Percentiles rank a stretch among this genome's conserved stretches.
These are phyloP conservation scores for Cosmopolites sordidus DNA, from an alignment of 2,888 invertebrate genomes.

Conservation along the genomic window DNA sequence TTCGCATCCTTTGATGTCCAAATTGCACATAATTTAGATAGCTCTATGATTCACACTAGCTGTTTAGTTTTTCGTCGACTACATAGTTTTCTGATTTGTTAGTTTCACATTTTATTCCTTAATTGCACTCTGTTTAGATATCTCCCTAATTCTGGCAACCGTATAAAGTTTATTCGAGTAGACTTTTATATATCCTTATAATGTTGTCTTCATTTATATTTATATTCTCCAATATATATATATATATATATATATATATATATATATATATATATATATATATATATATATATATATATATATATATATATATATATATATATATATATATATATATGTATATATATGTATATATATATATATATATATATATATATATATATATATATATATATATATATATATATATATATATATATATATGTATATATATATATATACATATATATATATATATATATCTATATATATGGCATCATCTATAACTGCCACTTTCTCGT, in stretches of 20 bases:
- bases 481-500: no score
- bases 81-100: no score
- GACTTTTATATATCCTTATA: no score
- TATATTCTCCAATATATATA: neutral
- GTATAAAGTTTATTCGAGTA: no score
- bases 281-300: constrained; percentile 7
- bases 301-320: constrained; percentile 4
- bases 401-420: constrained; percentile 8
- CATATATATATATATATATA: constrained; percentile 7
- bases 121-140: no score
- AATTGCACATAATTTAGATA: no score
- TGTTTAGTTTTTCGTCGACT: no score
- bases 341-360: constrained; percentile 6
- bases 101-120: no score
- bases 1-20: no score
- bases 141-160: no score
- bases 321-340: constrained; percentile 4
- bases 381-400: constrained; percentile 8
- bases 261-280: constrained; percentile 7
- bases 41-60: no score
- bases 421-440: constrained; percentile 6
- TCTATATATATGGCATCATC: no score
- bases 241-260: constrained; percentile 7
- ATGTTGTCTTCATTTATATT: neutral
- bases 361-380: constrained; percentile 9